Evolutionary conservation across 2,888 invertebrate genomes (phyloP), one percentile per base, ranked within the genome.

Genomic region (Hyles lineata): DNA sequence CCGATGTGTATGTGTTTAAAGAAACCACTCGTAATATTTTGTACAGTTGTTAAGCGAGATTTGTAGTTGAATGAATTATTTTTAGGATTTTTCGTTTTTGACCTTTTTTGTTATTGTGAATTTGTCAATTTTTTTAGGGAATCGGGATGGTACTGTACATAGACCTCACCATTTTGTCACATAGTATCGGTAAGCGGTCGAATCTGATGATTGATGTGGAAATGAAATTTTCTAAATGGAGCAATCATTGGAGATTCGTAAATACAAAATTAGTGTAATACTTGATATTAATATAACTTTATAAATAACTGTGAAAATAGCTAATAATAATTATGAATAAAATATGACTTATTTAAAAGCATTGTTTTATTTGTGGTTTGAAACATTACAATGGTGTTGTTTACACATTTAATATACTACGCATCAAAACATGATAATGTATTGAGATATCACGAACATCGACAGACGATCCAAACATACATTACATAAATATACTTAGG

Each of bases 41-140:
- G 94, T 94, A 94, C 93, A 94, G 93, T 93, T 93, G 92, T 94
- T 93, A 88, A 90, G 89, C 87, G 91, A 92, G 90, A 93, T 92
- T 93, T 87, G 89, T 92, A 93, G 90, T 89, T 91, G 90, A 93
- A 92, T 91, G 89, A 89, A 90, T 91, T 93, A 91, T 90, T 91
- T 92, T 90, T 91, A 93, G 89, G 89, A 85, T 89, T 91, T 90
- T 92, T 92, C 86, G 89, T 91, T 93, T 92, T 89, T 89, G 87
- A 90, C 85, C 84, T 87, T 89, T 90, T 94, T 96, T 96, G 94
- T 95, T 96, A 95, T 90, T 95, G 96, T 95, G 95, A 95, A 95
- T 95, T 95, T 95, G 96, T 96, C 96, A 96, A 96, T 96, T 96
- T 96, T 87, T 96, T 96, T 96, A 96, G 96, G 96, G 95, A 96